A percentile compares a stretch with the other conserved stretches of the same genome.
Evolutionary conservation across 2,113 vertebrate genomes (phyloP).

Genomic region (Hippocampus mohnikei): DNA sequence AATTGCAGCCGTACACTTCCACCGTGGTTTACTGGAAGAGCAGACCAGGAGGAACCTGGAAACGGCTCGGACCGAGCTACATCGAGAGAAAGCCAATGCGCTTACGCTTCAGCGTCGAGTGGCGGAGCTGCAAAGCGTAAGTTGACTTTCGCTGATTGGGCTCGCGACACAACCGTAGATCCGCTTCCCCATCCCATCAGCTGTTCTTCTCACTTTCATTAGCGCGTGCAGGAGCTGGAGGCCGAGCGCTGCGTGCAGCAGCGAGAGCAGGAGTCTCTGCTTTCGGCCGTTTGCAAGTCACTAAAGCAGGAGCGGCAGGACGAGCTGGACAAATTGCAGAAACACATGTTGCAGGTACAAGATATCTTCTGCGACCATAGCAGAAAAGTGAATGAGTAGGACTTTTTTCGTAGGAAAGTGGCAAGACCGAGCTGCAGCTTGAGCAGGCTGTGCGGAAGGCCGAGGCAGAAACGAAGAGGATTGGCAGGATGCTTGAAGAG

Average conservation of each 20-base stretch:
- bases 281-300: slow-evolving; percentile 40
- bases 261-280: slow-evolving; percentile 50
- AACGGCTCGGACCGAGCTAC: slow-evolving; percentile 21
- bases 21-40: slow-evolving; percentile 54
- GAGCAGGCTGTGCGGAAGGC: slow-evolving; percentile 35
- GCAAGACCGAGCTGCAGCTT: slow-evolving; percentile 23
- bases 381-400: slow-evolving; percentile 8
- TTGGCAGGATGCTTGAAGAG: slow-evolving; percentile 44
- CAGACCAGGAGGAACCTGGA: slow-evolving; percentile 41
- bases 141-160: slow-evolving; percentile 7
- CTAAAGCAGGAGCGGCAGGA: slow-evolving; percentile 64
- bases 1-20: slow-evolving; percentile 47
- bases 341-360: slow-evolving; percentile 54
- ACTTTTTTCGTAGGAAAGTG: slow-evolving; percentile 56
- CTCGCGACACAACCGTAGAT: neutral
- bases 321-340: slow-evolving; percentile 44
- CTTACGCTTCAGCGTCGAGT: slow-evolving; percentile 57
- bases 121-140: slow-evolving; percentile 69
- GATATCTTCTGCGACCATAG: slow-evolving; percentile 1
- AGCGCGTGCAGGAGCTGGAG: slow-evolving; percentile 70
- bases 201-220: slow-evolving; percentile 4
- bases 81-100: slow-evolving; percentile 52
- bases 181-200: neutral
- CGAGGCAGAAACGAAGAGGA: slow-evolving; percentile 49
- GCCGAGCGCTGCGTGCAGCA: slow-evolving; percentile 43